These are phyloP conservation scores for Agonopterix heracliana DNA, from an alignment of 2,888 invertebrate species.

Conservation along the genomic window DNA sequence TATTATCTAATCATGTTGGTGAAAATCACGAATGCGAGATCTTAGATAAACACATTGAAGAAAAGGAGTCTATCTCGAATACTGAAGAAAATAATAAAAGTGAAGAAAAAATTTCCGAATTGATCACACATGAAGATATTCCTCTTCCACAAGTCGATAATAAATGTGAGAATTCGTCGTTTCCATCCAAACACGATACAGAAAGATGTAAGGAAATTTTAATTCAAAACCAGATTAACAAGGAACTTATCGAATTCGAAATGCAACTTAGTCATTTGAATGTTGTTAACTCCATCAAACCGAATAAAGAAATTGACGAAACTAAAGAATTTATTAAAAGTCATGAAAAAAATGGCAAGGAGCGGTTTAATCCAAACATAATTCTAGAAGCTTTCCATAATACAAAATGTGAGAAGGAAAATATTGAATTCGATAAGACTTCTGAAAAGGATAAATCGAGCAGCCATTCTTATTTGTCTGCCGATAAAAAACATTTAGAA, in stretches of 20 bases:
- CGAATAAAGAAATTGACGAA: conserved; percentile 35
- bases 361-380: conserved; percentile 34
- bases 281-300: conserved; percentile 37
- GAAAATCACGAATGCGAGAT: no score
- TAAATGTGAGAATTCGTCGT: conserved; percentile 20
- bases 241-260: conserved; percentile 44
- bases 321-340: conserved; percentile 29
- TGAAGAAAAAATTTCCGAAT: conserved; percentile 33
- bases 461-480: neutral
- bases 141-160: conserved; percentile 29
- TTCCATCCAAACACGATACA: conserved; percentile 26
- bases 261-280: conserved; percentile 35
- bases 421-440: conserved; percentile 58
- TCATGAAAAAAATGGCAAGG: conserved; percentile 42
- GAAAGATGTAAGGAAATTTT: conserved; percentile 32
- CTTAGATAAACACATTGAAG: no score
- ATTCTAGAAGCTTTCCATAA: conserved; percentile 31
- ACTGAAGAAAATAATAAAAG: conserved; percentile 27
- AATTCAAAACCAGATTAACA: conserved; percentile 35
- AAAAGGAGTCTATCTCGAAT: no score
- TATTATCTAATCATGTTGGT: no score
- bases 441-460: conserved; percentile 54
- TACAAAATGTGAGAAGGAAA: conserved; percentile 58
- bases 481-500: conserved; percentile 38
- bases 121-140: conserved; percentile 32